Evolutionary conservation across 2,113 vertebrate species (phyloP), one percentile per base, ranked within the genome.

Genomic region (Xenus cinereus): DNA sequence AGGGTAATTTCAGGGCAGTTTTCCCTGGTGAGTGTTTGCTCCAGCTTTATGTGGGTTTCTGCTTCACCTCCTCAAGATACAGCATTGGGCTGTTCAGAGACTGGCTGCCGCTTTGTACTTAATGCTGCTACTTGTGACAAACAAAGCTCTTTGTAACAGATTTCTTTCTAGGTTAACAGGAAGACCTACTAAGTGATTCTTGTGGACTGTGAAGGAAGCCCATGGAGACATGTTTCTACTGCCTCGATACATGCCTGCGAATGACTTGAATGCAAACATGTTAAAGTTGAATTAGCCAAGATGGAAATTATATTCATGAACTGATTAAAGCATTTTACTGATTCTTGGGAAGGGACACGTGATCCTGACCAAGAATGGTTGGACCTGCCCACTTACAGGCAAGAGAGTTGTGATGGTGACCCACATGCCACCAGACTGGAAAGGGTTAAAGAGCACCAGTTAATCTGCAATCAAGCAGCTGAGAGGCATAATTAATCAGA

Each of bases 1-100:
- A 73, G 59, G 64, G 88, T 33, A 86, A 67, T 93, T 95, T 92
- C 59, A 67, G 54, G 53, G 50, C 41, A 66, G 50, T 51, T 90
- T 76, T 91, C 41, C 50, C 54, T 73, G 28, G 12, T 68, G 41
- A 53, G 50, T 26, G 9, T 46, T 86, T 1, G 2, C 27, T 83
- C 8, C 53, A 73, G 24, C 26, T 37, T 91, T 81, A 27, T 27
- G 9, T 43, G 27, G 9, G 5, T 30, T 69, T 92, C 71, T 69
- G 53, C 27, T 82, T 87, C 7, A 22, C 19, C 37, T 84, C 50
- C 78, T 63, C 54, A 37, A 60, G 39, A 59, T 26, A 28, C 4
- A 51, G 11, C 35, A 13, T 12, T 0, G 2, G 16, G 48, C 57
- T 79, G 22, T 18, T 64, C 48, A 78, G 51, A 24, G 56, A 3